Conservation (phyloP, 2,888 invertebrate genomes). For the Tetranychus truncatus region DNA sequence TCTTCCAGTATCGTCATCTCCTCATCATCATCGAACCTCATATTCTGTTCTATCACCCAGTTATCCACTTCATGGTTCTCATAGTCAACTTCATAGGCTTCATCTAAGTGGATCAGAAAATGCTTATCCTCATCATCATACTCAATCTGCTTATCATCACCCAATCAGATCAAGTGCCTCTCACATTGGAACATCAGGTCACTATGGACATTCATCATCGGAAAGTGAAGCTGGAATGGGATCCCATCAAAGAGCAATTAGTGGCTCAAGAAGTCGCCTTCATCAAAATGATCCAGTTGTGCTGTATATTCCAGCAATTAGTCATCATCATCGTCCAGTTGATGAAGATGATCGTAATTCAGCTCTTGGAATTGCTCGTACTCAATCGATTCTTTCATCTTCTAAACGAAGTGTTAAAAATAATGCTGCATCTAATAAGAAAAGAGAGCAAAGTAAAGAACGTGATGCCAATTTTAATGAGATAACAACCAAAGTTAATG, state of each 20-base stretch:
- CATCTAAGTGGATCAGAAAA: not conserved
- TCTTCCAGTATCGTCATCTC: not conserved
- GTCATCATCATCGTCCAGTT: conserved; percentile 21
- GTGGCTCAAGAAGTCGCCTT: conserved; percentile 19
- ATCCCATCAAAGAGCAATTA: conserved; percentile 21
- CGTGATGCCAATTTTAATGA: conserved; percentile 3
- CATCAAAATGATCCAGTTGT: conserved; percentile 24
- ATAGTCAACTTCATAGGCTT: conserved; percentile 4
- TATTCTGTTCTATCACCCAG: not conserved
- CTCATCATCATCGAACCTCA: not conserved
- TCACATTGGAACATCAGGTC: not conserved
- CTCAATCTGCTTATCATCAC: not conserved
- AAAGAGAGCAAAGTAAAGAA: not conserved
- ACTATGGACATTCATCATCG: not conserved
- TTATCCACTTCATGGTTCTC: conserved; percentile 8
- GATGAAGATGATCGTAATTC: conserved; percentile 24
- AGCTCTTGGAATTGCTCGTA: conserved; percentile 21
- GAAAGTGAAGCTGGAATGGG: conserved; percentile 18
- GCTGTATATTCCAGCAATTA: conserved; percentile 27
- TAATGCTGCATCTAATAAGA: not conserved
- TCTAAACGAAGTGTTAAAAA: not conserved
- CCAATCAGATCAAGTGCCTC: conserved; percentile 4
- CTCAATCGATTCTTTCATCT: not conserved
- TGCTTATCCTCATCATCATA: not conserved
- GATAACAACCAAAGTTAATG: conserved; percentile 1